Conservation (phyloP, 2,888 invertebrate genomes). For the Axea sp. region DNA sequence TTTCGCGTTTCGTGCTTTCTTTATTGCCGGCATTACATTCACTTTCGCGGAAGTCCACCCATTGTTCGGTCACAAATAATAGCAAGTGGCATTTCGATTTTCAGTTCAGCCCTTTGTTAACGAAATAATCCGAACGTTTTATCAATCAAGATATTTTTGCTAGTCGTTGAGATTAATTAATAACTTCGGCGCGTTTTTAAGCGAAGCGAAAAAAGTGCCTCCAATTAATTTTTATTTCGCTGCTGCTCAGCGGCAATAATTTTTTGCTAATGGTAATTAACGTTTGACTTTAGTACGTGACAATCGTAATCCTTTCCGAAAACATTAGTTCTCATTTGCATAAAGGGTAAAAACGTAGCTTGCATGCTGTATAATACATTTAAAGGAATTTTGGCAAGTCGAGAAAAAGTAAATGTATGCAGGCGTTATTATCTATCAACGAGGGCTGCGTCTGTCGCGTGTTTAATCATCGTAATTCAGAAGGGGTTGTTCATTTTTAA, state of each 20-base stretch:
- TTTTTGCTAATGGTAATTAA: slow-evolving; percentile 31
- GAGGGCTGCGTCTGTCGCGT: slow-evolving; percentile 48
- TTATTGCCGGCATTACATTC: slow-evolving; percentile 1
- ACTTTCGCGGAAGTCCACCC: background rate
- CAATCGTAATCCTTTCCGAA: slow-evolving; percentile 40
- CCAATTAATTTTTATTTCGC: background rate
- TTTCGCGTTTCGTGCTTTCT: slow-evolving; percentile 11
- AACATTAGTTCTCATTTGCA: slow-evolving; percentile 45
- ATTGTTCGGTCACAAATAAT: slow-evolving; percentile 5
- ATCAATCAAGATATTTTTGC: no score
- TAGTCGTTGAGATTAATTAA: no score
- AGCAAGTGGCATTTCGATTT: slow-evolving; percentile 21
- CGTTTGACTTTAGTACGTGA: slow-evolving; percentile 33
- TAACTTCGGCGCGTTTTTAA: no score
- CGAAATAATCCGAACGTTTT: no score
- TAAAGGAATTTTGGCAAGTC: slow-evolving; percentile 41
- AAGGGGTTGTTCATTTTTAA: slow-evolving; percentile 52
- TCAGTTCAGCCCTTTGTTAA: background rate
- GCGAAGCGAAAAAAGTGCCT: no score
- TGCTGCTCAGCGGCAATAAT: slow-evolving; percentile 9
- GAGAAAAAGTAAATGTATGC: slow-evolving; percentile 33
- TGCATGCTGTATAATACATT: slow-evolving; percentile 16
- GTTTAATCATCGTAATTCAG: slow-evolving; percentile 57
- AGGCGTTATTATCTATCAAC: slow-evolving; percentile 38
- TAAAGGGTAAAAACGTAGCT: slow-evolving; percentile 31